phyloP scores from a whole-genome alignment of 53 echinoderm and acorn worm species.

The Hippasteria phrygiana region DNA sequence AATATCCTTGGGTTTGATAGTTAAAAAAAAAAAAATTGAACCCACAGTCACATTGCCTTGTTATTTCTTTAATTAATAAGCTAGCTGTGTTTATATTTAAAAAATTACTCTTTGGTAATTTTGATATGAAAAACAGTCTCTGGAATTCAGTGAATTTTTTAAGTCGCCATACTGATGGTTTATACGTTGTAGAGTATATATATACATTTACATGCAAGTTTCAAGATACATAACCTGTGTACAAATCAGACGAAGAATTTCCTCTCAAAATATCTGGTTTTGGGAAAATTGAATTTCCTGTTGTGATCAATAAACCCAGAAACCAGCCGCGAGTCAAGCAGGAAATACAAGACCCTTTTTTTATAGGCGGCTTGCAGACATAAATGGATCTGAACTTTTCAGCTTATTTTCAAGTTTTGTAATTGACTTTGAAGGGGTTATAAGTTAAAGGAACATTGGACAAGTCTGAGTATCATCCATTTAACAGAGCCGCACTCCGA shows the following conservation, averaged over 20 bases:
- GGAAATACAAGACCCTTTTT: constrained; percentile 23
- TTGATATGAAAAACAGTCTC: too few relatives aligned
- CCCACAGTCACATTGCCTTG: too few relatives aligned
- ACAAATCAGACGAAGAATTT: not conserved
- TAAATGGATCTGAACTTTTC: not conserved
- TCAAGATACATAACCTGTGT: not conserved
- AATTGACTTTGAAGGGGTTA: too few relatives aligned
- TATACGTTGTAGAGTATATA: not conserved
- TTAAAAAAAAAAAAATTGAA: too few relatives aligned
- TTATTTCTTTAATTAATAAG: too few relatives aligned
- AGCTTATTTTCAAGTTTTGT: not conserved
- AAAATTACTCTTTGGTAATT: too few relatives aligned
- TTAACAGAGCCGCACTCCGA: too few relatives aligned
- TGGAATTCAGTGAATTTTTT: not conserved
- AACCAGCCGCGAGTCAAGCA: constrained; percentile 6
- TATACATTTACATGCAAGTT: not conserved
- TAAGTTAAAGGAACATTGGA: too few relatives aligned
- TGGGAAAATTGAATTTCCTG: constrained; percentile 58
- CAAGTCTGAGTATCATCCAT: too few relatives aligned
- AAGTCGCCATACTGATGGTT: not conserved
- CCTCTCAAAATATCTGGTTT: constrained; percentile 27
- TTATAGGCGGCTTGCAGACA: not conserved
- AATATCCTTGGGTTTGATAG: too few relatives aligned
- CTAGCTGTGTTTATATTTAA: too few relatives aligned
- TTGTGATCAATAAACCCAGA: constrained; percentile 38